Evolutionary conservation across 2,113 vertebrate genomes (phyloP).

Genomic region (Ceyx cyanopectus): DNA sequence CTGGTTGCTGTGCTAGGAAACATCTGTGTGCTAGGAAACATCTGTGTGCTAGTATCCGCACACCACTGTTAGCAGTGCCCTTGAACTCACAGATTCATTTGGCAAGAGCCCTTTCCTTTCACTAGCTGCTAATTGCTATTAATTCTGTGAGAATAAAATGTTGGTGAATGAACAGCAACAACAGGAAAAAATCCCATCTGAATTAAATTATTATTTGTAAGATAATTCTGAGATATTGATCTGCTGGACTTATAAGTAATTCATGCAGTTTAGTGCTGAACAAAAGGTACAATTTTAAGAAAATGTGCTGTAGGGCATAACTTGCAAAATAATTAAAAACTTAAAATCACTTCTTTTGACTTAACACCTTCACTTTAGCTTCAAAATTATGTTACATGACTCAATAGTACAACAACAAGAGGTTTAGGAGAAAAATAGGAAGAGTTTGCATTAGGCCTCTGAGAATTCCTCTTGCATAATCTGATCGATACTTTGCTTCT

Average conservation of each 20-base stretch:
- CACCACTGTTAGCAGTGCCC: neutral
- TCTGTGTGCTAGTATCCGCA: neutral
- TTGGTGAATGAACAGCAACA: conserved; percentile 19
- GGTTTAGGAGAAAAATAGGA: conserved; percentile 13
- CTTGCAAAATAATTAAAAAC: conserved; percentile 57
- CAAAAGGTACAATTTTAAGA: conserved; percentile 54
- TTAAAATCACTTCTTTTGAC: conserved; percentile 55
- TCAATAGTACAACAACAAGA: neutral
- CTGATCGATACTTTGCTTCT: neutral
- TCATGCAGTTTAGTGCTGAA: conserved; percentile 49
- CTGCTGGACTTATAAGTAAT: conserved; percentile 64
- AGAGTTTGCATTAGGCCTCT: neutral
- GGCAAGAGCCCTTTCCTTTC: neutral
- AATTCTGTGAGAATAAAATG: conserved; percentile 37
- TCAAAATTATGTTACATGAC: neutral
- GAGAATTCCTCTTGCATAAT: conserved; percentile 24
- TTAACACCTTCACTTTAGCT: conserved; percentile 26
- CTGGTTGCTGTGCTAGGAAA: neutral
- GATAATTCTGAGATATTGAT: conserved; percentile 69
- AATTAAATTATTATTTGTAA: conserved; percentile 68
- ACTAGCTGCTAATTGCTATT: conserved; percentile 18
- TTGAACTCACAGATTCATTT: neutral
- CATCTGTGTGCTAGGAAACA: neutral
- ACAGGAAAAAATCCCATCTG: conserved; percentile 6
- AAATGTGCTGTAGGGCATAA: conserved; percentile 44